Percentiles rank a stretch among this genome's conserved stretches.
These are phyloP conservation scores for Pangasianodon gigas DNA, from an alignment of 2,113 vertebrate species.

Conservation along the genomic window DNA sequence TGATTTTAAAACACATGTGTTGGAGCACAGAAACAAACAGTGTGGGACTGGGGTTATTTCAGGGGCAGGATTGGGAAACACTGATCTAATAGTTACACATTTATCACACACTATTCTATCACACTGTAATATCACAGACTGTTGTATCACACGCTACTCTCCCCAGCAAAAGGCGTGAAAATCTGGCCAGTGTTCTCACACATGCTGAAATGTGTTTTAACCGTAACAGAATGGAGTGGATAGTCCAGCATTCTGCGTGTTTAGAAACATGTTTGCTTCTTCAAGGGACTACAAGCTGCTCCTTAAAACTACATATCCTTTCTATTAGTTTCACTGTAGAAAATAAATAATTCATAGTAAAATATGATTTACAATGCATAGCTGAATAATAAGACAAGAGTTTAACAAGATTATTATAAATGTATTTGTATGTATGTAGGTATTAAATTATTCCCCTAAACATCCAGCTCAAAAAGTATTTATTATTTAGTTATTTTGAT, in stretches of 20 bases:
- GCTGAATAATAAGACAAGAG: not conserved
- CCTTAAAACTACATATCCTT: not conserved
- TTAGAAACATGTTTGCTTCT: not conserved
- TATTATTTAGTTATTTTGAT: not conserved
- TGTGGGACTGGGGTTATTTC: not conserved
- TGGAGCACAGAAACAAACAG: not conserved
- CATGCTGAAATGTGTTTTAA: not conserved
- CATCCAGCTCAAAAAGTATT: not conserved
- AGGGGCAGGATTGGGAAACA: not conserved
- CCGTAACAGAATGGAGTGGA: not conserved
- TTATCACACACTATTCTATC: not conserved
- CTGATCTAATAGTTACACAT: not conserved
- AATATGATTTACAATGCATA: not conserved
- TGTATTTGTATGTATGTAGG: too few relatives aligned
- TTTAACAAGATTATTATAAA: not conserved
- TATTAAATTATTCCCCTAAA: not conserved
- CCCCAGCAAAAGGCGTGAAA: not conserved
- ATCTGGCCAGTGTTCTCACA: slow-evolving; percentile 1
- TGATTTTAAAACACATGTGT: not conserved
- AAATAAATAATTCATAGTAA: not conserved
- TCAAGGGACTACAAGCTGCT: not conserved
- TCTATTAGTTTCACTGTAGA: not conserved
- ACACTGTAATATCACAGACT: not conserved
- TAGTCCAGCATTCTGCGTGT: not conserved
- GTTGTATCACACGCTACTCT: not conserved